These are phyloP conservation scores for Botrylloides violaceus DNA, from an alignment of 23 tunicate species.

Conservation along the genomic window DNA sequence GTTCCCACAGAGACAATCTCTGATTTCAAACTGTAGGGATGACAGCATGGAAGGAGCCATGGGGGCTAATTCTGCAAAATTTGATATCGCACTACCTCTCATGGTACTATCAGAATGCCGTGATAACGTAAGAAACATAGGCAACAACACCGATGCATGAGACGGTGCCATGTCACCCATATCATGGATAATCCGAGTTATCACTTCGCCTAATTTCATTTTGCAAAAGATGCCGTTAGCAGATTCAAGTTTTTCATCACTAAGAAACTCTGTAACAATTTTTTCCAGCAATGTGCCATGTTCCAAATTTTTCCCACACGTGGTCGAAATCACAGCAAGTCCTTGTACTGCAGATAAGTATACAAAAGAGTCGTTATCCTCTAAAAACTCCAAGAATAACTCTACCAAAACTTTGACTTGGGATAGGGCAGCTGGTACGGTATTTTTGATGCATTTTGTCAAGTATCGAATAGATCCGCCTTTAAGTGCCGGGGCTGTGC, in stretches of 20 bases:
- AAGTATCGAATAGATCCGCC: constrained; percentile 53
- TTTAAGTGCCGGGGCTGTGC: constrained; percentile 38
- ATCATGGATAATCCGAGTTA: constrained; percentile 1
- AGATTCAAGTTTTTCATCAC: not conserved
- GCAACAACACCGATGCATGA: constrained; percentile 24
- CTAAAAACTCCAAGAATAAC: constrained; percentile 32
- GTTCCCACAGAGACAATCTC: constrained; percentile 6
- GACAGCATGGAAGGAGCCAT: constrained; percentile 21
- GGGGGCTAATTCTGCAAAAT: constrained; percentile 46
- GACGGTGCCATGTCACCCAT: constrained; percentile 45
- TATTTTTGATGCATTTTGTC: constrained; percentile 12
- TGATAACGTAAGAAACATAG: constrained; percentile 30
- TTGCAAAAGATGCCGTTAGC: not conserved
- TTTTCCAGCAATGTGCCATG: not conserved
- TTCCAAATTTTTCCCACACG: not conserved
- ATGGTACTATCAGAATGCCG: constrained; percentile 18
- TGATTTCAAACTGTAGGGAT: not conserved
- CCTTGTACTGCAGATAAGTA: constrained; percentile 58
- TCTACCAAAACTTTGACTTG: not conserved
- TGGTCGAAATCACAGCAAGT: not conserved
- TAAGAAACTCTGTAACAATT: not conserved
- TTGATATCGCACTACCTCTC: constrained; percentile 45
- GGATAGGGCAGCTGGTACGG: constrained; percentile 3
- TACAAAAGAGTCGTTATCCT: constrained; percentile 39
- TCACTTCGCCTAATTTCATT: constrained; percentile 22